These are phyloP conservation scores for Sylvia borin DNA, from an alignment of 2,797 vertebrate genomes.

Conservation along the genomic window DNA sequence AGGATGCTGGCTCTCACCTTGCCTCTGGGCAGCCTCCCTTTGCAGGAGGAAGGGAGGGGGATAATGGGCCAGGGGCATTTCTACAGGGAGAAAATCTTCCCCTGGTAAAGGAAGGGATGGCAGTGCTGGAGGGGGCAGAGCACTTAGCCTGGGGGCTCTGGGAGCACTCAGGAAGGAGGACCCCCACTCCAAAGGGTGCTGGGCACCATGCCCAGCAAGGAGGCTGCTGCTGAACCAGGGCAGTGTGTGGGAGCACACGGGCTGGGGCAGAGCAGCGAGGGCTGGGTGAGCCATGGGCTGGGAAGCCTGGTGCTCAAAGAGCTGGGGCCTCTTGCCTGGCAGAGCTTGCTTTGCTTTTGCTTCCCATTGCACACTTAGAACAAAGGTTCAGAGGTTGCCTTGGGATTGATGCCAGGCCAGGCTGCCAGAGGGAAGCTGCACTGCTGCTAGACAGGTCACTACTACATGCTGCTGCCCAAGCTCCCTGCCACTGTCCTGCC, in stretches of 20 bases:
- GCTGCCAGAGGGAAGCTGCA: background rate
- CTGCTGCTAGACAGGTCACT: background rate
- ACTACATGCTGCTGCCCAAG: background rate
- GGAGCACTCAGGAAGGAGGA: fast-evolving
- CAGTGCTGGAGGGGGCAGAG: background rate
- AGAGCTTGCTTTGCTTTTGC: background rate
- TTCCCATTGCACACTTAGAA: background rate
- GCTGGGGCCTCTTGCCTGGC: background rate
- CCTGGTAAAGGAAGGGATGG: background rate
- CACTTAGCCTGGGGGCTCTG: fast-evolving
- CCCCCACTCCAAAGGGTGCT: background rate
- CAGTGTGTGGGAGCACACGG: background rate
- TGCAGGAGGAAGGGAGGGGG: background rate
- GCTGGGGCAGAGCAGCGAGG: background rate
- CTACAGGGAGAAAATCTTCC: background rate
- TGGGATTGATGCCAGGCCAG: background rate
- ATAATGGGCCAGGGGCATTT: background rate
- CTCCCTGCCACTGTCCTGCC: background rate
- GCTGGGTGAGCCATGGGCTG: fast-evolving
- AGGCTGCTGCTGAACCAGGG: background rate
- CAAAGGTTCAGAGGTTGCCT: slow-evolving; percentile 44
- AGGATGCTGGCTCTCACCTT: background rate
- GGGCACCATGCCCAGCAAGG: fast-evolving
- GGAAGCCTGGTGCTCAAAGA: background rate
- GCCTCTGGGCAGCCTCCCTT: background rate